Base-by-base conservation (phyloP, 2,888 invertebrate genomes). In the Troides helena region DNA sequence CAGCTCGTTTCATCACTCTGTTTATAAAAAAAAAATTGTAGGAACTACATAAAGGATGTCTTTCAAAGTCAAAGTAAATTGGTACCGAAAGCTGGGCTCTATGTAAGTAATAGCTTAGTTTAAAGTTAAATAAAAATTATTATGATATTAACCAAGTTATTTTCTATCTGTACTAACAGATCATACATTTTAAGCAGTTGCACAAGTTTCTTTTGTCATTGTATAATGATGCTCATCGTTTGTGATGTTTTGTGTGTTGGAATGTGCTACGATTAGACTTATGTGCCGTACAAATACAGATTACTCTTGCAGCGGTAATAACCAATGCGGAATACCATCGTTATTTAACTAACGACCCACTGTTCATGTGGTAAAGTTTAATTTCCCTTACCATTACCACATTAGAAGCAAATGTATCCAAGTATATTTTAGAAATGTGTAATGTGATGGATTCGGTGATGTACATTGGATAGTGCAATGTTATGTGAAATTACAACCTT, bases 171-270 rank as follows among this genome's bases (percentile, higher is more conserved):
- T 91, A 90, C 87, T 74, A 76, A 75, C 77, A 79, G 81, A 81
- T 80, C 80, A 80, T 83, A 86, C 81, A 83, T 87, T 89, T 88
- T 85, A 88, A 88, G 82, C 81, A 86, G 90, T 91, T 91, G 87
- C 89, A 83, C 89, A 90, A 92, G 87, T 84, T 88, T 88, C 89
- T 90, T 91, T 90, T 91, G 92, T 91, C 89, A 88, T 89, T 88
- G 88, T 89, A 87, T 90, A 90, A 90, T 88, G 90, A 90, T 86
- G 86, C 79, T 84, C 85, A 82, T 78, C 81, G 85, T 81, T 84
- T 83, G 80, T 82, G 86, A 88, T 89, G 89, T 89, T 90, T 89
- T 90, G 88, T 89, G 78, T 83, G 81, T 81, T 77, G 88, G 88
- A 89, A 90, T 88, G 88, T 82, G 78, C 82, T 78, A 77, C 85